Evolutionary conservation across 92 coral and sea anemone species (phyloP), one percentile per base, ranked within the genome.

Genomic region (Chrysogorgia sp.): DNA sequence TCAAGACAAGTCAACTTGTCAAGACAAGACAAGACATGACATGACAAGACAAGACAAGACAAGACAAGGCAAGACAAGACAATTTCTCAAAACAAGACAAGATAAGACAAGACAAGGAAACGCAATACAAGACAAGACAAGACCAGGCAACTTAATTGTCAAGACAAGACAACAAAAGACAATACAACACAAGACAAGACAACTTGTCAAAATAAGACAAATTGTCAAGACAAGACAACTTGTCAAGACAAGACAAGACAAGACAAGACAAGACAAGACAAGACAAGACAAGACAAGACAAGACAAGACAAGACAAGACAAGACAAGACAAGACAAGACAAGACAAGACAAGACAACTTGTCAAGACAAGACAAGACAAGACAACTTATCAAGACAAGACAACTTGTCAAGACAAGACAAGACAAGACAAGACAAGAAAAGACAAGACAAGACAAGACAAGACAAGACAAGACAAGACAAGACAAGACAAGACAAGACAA

Each of bases 391-490:
- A n/a, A n/a, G n/a, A n/a, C n/a, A n/a, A n/a, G n/a, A n/a, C n/a
- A n/a, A n/a, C n/a, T n/a, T n/a, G n/a, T n/a, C n/a, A n/a, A n/a
- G n/a, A n/a, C n/a, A n/a, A n/a, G n/a, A n/a, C n/a, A n/a, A n/a
- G n/a, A n/a, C n/a, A n/a, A n/a, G n/a, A n/a, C n/a, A n/a, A n/a
- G n/a, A n/a, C n/a, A n/a, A n/a, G n/a, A n/a, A n/a, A n/a, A n/a
- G n/a, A n/a, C n/a, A n/a, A n/a, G n/a, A n/a, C n/a, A n/a, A n/a
- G n/a, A n/a, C n/a, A n/a, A n/a, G n/a, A n/a, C n/a, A n/a, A n/a
- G n/a, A n/a, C n/a, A n/a, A n/a, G 75, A 67, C 75, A 67, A 20
- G 75, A 40, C 75, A 67, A 20, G 75, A 40, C 75, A 67, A 20
- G 75, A 45, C 55, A 69, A 67, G 21, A 56, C n/a, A n/a, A n/a